A percentile compares a stretch with the other conserved stretches of the same genome.
Evolutionary conservation across 92 coral and sea anemone species (phyloP).

Genomic region (Anthopleura xanthogrammica): DNA sequence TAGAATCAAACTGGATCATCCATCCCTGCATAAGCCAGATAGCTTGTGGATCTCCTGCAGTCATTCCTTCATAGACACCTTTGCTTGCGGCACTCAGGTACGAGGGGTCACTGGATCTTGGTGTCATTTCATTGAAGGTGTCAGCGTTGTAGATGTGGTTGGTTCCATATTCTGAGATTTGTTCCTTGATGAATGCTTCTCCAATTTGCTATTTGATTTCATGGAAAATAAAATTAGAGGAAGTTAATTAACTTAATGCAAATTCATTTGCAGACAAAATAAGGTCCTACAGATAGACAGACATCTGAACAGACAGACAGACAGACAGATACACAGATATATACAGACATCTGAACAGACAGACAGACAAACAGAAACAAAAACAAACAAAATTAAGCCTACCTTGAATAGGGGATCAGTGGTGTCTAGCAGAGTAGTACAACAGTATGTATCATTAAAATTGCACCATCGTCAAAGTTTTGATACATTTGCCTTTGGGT

Average conservation of each 20-base stretch:
- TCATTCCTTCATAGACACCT: constrained; percentile 80
- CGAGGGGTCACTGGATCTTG: constrained; percentile 67
- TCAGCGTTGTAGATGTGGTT: constrained; percentile 89
- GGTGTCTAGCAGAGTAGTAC: constrained; percentile 85
- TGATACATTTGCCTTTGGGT: constrained; percentile 87
- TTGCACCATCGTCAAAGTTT: constrained; percentile 79
- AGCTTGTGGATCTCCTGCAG: constrained; percentile 80
- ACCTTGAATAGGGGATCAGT: constrained; percentile 86
- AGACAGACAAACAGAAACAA: not conserved
- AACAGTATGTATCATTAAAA: constrained; percentile 70
- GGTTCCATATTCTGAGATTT: constrained; percentile 76
- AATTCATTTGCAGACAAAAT: too few species aligned
- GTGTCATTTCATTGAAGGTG: constrained; percentile 93
- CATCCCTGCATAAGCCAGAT: constrained; percentile 97
- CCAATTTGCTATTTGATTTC: constrained; percentile 47
- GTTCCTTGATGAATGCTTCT: constrained; percentile 69
- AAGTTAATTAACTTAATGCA: too few species aligned
- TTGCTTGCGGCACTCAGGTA: constrained; percentile 78
- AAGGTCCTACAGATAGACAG: too few species aligned
- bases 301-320: not conserved
- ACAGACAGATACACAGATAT: too few species aligned
- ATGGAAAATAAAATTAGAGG: constrained; percentile 7
- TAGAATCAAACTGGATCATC: constrained; percentile 55
- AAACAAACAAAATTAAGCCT: too few species aligned
- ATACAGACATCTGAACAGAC: too few species aligned